Base-by-base conservation (phyloP, 1,140 invertebrate species). In the Acromyrmex heyeri region DNA sequence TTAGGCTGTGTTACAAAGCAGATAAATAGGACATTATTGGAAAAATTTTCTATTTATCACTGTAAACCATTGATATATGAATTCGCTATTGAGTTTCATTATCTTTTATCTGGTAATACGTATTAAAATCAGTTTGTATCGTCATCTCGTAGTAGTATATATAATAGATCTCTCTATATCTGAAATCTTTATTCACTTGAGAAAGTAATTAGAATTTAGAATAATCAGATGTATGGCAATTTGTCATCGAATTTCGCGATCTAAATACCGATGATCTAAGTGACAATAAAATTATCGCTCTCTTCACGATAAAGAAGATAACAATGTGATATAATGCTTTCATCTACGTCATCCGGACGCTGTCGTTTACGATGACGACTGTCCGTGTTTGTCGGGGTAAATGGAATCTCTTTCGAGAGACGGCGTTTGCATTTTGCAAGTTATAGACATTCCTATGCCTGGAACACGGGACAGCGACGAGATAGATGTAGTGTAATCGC, bases 401-500 rank as follows among this genome's bases (percentile, higher is more conserved):
- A 57, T 16, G 18, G 30, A 38, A 67, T 65, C 57, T 16, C 21
- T 27, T 18, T 72, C 24, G 21, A 61, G 53, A 50, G 75, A 86
- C 87, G 50, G 59, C 88, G 27, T 8, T 88, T 30, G 30, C 57
- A 24, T 44, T 12, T 24, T 48, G 53, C 7, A 57, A 48, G 30
- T 48, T 57, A 53, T 48, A 67, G 73, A 85, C 69, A 83, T 83
- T 83, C 79, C 50, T 24, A 14, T 53, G 30, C 14, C n/a, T 30
- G 79, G 14, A 50, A 27, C 5, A 50, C 14, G 53, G 34, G 85
- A 38, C 48, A 61, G 30, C 38, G 24, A 48, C 16, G 57, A 78
- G 78, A 87, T 75, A 69, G 73, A 87, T 59, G 72, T 34, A 78
- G 70, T 44, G 61, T 73, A 86, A 89, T 89, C 85, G 72, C 27